Evolutionary conservation across 2,888 invertebrate genomes (phyloP), one percentile per base, ranked within the genome.

Genomic region (Eupelmus urozonus): DNA sequence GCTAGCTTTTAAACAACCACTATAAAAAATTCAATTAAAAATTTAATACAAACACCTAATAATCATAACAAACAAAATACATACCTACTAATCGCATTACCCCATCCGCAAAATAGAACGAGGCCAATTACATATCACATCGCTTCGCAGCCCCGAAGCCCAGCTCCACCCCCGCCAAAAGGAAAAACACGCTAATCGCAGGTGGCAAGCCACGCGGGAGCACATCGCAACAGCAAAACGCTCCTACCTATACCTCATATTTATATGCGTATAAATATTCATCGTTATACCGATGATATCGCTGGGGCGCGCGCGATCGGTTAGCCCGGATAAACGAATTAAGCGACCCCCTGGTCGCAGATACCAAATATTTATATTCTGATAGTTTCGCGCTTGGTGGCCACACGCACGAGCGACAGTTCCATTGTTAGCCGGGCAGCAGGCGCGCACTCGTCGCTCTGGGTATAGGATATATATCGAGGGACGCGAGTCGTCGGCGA

Each of bases 251-350:
- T 13, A 7, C 51, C 65, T 74, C 59, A 59, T 80, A 80, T 82
- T 81, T 82, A 81, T 79, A 81, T 81, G 53, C 79, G 53, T 67
- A 81, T 81, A 81, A 81, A 82, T 79, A 81, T 81, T 81, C 78
- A 80, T 81, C 72, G 73, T 20, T 70, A n/a, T 69, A 60, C 59
- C 74, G 76, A 79, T 76, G 76, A 77, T 76, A 80, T 80, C 76
- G n/a, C n/a, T n/a, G n/a, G n/a, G n/a, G n/a, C n/a, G n/a, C n/a
- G n/a, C n/a, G 62, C 66, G 74, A 73, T 62, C 71, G 74, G 66
- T 77, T 81, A 73, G 75, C 69, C 65, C 18, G 76, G 78, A 79
- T 82, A 80, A 82, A 80, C 82, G 81, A 78, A 77, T 81, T 77
- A 74, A 82, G 66, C 76, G 81, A 49, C 60, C 76, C 51, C 40